A percentile compares a stretch with the other conserved stretches of the same genome.
Evolutionary conservation across 2,113 vertebrate species (phyloP).

Genomic region (Hepsetus odoe): DNA sequence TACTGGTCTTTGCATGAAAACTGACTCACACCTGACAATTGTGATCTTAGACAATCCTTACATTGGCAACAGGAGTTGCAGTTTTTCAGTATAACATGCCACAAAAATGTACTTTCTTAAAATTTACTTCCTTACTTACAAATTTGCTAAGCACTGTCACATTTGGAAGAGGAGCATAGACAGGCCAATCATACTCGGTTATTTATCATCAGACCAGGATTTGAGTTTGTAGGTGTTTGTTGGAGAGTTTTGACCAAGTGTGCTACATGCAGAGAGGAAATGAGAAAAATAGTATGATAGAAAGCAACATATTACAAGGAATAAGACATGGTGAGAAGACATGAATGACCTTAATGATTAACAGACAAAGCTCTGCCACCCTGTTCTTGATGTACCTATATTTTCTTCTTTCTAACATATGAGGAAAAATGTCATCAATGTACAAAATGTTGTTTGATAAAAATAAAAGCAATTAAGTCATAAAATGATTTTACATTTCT

Average conservation of each 20-base stretch:
- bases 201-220: neutral
- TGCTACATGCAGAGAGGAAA: neutral
- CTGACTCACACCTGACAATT: no score
- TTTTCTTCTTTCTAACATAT: neutral
- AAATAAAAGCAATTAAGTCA: neutral
- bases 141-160: no score
- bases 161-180: neutral
- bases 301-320: conserved; percentile 17
- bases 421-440: neutral
- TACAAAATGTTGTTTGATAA: neutral
- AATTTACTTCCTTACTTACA: no score
- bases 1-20: no score
- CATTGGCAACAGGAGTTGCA: no score
- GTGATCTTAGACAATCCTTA: no score
- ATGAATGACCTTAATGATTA: conserved; percentile 15
- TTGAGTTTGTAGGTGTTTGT: neutral
- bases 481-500: neutral
- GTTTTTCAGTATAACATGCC: no score
- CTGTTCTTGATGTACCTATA: no score
- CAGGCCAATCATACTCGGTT: neutral
- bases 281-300: conserved; percentile 9
- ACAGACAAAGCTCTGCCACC: neutral
- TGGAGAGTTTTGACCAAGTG: neutral
- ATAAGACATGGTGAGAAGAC: conserved; percentile 13
- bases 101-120: no score